Evolutionary conservation across 2,888 invertebrate species (phyloP).

Genomic region (Fragum fragum): DNA sequence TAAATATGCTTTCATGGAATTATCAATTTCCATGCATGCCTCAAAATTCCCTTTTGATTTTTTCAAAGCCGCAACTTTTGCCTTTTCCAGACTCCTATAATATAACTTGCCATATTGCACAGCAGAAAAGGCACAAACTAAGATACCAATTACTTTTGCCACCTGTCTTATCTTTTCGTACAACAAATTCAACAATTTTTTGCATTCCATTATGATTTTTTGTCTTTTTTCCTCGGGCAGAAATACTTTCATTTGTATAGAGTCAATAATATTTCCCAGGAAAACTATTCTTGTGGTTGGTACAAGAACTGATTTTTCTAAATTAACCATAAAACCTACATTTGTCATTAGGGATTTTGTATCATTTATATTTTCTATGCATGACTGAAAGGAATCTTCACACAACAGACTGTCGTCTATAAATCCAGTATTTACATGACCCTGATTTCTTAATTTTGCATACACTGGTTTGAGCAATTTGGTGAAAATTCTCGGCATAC

Average conservation of each 20-base stretch:
- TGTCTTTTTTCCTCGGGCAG: neutral
- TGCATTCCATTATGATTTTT: conserved; percentile 2
- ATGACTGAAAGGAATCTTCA: conserved; percentile 27
- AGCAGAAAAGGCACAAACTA: conserved; percentile 29
- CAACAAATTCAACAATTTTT: neutral
- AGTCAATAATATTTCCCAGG: too few relatives aligned
- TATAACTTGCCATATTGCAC: conserved; percentile 30
- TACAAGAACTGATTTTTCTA: neutral
- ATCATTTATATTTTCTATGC: conserved; percentile 34
- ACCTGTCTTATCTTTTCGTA: neutral
- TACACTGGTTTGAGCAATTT: conserved; percentile 26
- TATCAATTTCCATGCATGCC: conserved; percentile 2
- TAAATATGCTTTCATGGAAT: too few relatives aligned
- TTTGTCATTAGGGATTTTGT: conserved; percentile 24
- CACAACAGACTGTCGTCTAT: conserved; percentile 57
- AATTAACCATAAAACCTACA: conserved; percentile 19
- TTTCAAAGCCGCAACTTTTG: conserved; percentile 7
- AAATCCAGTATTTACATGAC: conserved; percentile 43
- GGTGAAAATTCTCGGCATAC: neutral
- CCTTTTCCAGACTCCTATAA: conserved; percentile 33
- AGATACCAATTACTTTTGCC: conserved; percentile 29
- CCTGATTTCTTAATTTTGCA: conserved; percentile 11
- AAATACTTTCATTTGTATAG: neutral
- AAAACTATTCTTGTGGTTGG: conserved; percentile 9
- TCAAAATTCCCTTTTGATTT: neutral